These are phyloP conservation scores for Babylonia areolata DNA, from an alignment of 1,140 invertebrate species.

Conservation along the genomic window DNA sequence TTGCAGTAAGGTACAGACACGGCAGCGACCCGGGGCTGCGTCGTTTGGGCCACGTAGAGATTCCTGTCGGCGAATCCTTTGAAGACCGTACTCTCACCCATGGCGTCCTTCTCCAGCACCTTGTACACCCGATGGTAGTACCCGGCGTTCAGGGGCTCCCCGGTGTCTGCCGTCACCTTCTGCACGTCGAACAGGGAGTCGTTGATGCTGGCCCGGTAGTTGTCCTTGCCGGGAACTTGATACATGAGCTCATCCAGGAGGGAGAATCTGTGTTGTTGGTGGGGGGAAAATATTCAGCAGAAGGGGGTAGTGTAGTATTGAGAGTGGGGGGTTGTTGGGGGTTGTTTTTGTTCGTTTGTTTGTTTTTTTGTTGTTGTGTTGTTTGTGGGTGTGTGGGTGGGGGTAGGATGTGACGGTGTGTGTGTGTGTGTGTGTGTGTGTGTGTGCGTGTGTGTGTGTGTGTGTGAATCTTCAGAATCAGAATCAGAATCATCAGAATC, in stretches of 20 bases:
- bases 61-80: conserved; percentile 63
- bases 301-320: no score
- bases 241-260: conserved; percentile 62
- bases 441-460: no score
- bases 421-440: no score
- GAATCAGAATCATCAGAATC: no score
- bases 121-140: conserved; percentile 63
- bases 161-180: conserved; percentile 8
- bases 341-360: no score
- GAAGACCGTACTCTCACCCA: conserved; percentile 53
- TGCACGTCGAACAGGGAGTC: not conserved
- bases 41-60: conserved; percentile 62
- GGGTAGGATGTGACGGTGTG: no score
- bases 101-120: conserved; percentile 47
- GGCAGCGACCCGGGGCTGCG: conserved; percentile 50
- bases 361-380: no score
- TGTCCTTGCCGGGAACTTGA: conserved; percentile 68
- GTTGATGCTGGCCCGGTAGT: conserved; percentile 55
- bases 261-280: no score
- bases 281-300: no score
- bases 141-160: conserved; percentile 55
- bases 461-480: no score
- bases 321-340: no score
- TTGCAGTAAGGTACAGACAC: conserved; percentile 32
- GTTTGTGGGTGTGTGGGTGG: no score